Conservation (phyloP, 2,113 vertebrate genomes). For the Rhinichthys klamathensis region DNA sequence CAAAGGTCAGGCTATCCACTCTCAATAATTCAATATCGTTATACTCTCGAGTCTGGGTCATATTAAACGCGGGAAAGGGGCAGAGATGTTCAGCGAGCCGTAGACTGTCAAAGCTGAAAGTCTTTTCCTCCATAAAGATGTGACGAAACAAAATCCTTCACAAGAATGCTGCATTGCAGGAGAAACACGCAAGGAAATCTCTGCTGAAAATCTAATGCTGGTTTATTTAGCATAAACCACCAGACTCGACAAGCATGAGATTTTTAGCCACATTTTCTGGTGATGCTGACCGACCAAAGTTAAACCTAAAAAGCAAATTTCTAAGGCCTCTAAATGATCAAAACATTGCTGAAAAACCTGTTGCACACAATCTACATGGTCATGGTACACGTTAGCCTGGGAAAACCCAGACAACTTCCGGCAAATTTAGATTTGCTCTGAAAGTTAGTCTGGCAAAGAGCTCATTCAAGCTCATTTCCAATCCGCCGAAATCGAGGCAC, state of each 20-base stretch:
- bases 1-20: constrained; percentile 60
- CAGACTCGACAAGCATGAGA: background rate
- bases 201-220: background rate
- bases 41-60: constrained; percentile 2
- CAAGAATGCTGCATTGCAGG: constrained; percentile 36
- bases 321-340: background rate
- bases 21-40: constrained; percentile 60
- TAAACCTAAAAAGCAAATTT: background rate
- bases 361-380: too few relatives aligned
- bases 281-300: background rate
- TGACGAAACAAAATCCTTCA: constrained; percentile 24
- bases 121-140: background rate
- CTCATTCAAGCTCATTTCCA: too few relatives aligned
- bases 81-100: constrained; percentile 17
- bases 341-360: background rate
- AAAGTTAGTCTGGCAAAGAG: too few relatives aligned
- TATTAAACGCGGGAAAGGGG: constrained; percentile 20
- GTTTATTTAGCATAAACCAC: constrained; percentile 11
- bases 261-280: background rate
- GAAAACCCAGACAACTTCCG: too few relatives aligned
- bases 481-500: too few relatives aligned
- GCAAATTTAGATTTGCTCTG: too few relatives aligned
- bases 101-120: constrained; percentile 20
- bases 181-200: background rate
- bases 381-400: too few relatives aligned